Evolutionary conservation across 92 coral and sea anemone genomes (phyloP).

Genomic region (Montipora capitata): DNA sequence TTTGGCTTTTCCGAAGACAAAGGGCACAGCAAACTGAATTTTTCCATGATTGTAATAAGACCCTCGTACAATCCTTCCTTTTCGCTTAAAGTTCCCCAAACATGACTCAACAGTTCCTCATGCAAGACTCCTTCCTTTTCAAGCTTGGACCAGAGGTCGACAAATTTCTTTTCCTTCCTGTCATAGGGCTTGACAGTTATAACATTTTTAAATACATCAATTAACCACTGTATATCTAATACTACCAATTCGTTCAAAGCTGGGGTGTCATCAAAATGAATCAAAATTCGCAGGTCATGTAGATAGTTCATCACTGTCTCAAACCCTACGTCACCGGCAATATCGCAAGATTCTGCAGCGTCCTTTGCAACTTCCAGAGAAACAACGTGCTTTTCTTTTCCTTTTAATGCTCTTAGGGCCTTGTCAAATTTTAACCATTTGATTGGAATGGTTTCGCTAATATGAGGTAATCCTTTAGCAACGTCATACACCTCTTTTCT

Average conservation of each 20-base stretch:
- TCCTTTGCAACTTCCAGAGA: too few relatives aligned
- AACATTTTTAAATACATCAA: background rate
- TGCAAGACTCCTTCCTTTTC: background rate
- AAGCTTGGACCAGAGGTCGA: background rate
- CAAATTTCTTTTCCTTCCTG: background rate
- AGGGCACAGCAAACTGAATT: slow-evolving; percentile 8
- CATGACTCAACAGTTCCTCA: background rate
- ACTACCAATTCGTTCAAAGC: too few relatives aligned
- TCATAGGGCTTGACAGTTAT: background rate
- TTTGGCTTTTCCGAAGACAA: background rate
- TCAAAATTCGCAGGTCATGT: too few relatives aligned
- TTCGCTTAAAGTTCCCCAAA: background rate
- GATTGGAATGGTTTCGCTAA: background rate
- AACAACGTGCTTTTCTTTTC: background rate
- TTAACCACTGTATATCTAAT: too few relatives aligned
- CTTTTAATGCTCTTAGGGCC: background rate
- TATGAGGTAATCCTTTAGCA: background rate
- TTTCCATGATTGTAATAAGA: slow-evolving; percentile 5
- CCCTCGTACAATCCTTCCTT: background rate
- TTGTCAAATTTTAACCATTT: background rate
- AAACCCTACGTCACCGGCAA: background rate
- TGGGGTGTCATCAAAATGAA: too few relatives aligned
- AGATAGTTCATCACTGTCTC: background rate
- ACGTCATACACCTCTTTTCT: background rate
- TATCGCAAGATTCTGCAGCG: too few relatives aligned